A percentile compares a stretch with the other conserved stretches of the same genome.
phyloP scores from a whole-genome alignment of 1,140 invertebrate species.

The Eumaeus atala region DNA sequence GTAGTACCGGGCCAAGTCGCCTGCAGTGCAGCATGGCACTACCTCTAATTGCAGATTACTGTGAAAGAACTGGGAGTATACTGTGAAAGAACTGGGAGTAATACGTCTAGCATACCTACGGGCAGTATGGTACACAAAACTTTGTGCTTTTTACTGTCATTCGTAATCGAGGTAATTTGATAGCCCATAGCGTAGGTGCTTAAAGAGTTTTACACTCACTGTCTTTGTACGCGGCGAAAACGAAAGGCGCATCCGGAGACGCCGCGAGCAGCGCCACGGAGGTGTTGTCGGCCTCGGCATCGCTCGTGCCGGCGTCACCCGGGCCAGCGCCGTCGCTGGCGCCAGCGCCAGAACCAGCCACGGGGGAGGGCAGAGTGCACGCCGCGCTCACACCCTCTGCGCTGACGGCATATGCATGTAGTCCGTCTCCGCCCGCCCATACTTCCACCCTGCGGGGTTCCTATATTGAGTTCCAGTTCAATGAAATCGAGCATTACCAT shows the following conservation, averaged over 20 bases:
- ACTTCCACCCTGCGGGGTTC: constrained; percentile 47
- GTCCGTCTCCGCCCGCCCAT: constrained; percentile 58
- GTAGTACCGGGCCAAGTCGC: too few relatives aligned
- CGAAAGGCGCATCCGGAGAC: constrained; percentile 54
- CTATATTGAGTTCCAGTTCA: not conserved
- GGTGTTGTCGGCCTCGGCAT: constrained; percentile 46
- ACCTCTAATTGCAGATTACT: too few relatives aligned
- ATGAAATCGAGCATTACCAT: too few relatives aligned
- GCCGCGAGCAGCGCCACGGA: constrained; percentile 20
- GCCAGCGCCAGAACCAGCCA: not conserved
- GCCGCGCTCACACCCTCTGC: constrained; percentile 45
- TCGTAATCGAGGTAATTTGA: too few relatives aligned
- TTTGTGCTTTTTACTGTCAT: too few relatives aligned
- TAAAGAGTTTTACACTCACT: constrained; percentile 27
- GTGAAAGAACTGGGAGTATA: too few relatives aligned
- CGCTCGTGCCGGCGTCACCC: constrained; percentile 20
- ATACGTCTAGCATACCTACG: too few relatives aligned
- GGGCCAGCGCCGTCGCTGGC: constrained; percentile 23
- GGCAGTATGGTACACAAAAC: too few relatives aligned
- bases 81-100: too few relatives aligned
- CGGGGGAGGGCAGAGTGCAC: constrained; percentile 29
- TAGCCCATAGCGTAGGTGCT: too few relatives aligned
- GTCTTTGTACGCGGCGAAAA: constrained; percentile 86
- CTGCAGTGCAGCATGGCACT: too few relatives aligned
- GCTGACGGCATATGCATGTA: constrained; percentile 44